Evolutionary conservation across 2,113 vertebrate species (phyloP), one percentile per base, ranked within the genome.

Genomic region (Oenanthe oenanthe): DNA sequence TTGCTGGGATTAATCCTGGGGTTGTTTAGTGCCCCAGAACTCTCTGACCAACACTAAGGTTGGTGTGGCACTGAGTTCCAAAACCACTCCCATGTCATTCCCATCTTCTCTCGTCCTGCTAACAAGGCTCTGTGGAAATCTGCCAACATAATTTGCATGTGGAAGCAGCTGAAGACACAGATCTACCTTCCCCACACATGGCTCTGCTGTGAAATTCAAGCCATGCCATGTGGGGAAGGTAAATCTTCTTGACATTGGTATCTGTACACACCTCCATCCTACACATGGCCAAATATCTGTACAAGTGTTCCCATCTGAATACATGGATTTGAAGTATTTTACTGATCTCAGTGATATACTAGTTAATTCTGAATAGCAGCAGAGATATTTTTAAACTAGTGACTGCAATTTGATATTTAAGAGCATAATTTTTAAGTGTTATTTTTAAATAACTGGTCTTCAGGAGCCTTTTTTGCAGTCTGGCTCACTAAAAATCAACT

Each of bases 1-100:
- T 89, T 81, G 57, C 78, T 83, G 81, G 74, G 67, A 82, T 89
- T 72, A 58, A 70, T 85, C 31, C 80, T 72, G 43, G 10, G 89
- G 42, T 10, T 48, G 32, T 38, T 85, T 2, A 28, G 45, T 34
- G 57, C 32, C 50, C 45, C 70, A 11, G 54, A 40, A 36, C 47
- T 54, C 34, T 17, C 42, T 2, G 3, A 26, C 48, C 70, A 21
- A 85, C 54, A 21, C 82, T 6, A 17, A 68, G 32, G 22, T 7
- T 45, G 53, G 42, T 2, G 18, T 6, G 25, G 66, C 38, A 81
- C 48, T 3, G 47, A 40, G 51, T 6, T 50, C 54, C 58, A 26
- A 86, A 90, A 76, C 62, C 75, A 60, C 26, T 45, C 60, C n/a
- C 6, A 0, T 12, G 18, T 4, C 15, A 48, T 32, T 85, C 38